Percentiles rank a stretch among this genome's conserved stretches.
phyloP scores from a whole-genome alignment of 2,113 vertebrate genomes.

The Bubo bubo region DNA sequence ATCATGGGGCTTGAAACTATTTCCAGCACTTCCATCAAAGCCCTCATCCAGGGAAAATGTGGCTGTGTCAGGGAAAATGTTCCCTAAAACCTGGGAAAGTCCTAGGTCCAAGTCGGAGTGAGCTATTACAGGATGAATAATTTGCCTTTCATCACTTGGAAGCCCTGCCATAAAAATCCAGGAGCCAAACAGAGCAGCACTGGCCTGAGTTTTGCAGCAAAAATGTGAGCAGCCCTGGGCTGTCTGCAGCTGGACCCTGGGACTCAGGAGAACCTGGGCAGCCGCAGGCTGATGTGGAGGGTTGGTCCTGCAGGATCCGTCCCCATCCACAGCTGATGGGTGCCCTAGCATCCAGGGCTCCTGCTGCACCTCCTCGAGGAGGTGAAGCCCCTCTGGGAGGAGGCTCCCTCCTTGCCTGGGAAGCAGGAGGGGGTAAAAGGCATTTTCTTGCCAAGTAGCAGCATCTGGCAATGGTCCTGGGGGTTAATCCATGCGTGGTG shows the following conservation, averaged over 20 bases:
- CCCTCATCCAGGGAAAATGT: not conserved
- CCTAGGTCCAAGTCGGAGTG: not conserved
- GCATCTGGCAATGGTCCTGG: not conserved
- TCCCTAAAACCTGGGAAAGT: constrained; percentile 25
- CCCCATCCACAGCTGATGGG: not conserved
- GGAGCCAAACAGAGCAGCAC: not conserved
- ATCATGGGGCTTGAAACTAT: not conserved
- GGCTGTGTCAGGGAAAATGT: not conserved
- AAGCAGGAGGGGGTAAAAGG: not conserved
- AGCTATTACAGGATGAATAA: constrained; percentile 14
- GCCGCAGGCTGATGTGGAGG: not conserved
- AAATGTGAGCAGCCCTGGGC: accelerated
- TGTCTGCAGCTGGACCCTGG: not conserved
- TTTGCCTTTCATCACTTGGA: not conserved
- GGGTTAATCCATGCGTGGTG: not conserved
- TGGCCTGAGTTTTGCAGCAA: not conserved
- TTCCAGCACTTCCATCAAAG: not conserved
- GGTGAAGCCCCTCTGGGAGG: not conserved
- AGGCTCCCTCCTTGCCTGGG: not conserved
- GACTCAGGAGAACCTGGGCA: not conserved
- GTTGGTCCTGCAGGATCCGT: not conserved
- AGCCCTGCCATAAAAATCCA: not conserved
- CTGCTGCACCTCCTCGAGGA: accelerated
- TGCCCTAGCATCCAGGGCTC: not conserved
- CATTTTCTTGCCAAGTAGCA: not conserved